Base-by-base conservation (phyloP, 2,797 vertebrate genomes). In the Sorex maritimensis region DNA sequence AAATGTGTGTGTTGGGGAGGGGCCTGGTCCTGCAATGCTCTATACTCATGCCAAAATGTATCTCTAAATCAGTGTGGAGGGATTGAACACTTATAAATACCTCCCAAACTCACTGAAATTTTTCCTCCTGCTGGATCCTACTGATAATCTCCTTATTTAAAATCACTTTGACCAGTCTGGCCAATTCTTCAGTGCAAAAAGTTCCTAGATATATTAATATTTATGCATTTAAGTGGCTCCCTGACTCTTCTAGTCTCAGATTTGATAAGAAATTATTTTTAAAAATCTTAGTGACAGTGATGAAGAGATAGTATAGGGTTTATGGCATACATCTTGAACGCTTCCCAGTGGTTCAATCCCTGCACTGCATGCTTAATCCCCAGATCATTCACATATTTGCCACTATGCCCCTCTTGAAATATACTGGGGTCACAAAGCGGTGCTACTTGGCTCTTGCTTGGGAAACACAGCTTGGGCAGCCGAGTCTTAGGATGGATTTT, bases 171-270 rank as follows among this genome's bases (percentile, higher is more conserved):
- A 10, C 24, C 34, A 80, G 11, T 49, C 7, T 30, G 52, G 7
- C 9, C 19, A 78, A 19, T 78, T 93, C 83, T 84, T 82, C 38
- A 55, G 14, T 80, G 49, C n/a, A 81, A 95, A 72, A 83, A 65
- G 73, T 41, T 85, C 28, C 41, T 68, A 26, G 52, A 63, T 21
- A 69, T 72, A 82, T 93, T 69, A 77, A 17, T 80, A 69, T 75
- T 77, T 75, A 91, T 26, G 11, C 75, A 61, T n/a, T 63, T 85
- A 38, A 91, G 65, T 65, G 9, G 2, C 2, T 23, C n/a, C 67
- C 61, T 69, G 34, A 55, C n/a, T 55, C n/a, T n/a, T 28, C 49
- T 65, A 46, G 21, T 63, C 21, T 49, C 1, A 1, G 46, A 13
- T 41, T 67, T 74, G 30, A 30, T 14, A 52, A 61, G 0, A 63